Percentiles rank a stretch among this genome's conserved stretches.
Conservation (phyloP, 2,797 vertebrate species). For the Oryzias dopingdopingensis region DNA sequence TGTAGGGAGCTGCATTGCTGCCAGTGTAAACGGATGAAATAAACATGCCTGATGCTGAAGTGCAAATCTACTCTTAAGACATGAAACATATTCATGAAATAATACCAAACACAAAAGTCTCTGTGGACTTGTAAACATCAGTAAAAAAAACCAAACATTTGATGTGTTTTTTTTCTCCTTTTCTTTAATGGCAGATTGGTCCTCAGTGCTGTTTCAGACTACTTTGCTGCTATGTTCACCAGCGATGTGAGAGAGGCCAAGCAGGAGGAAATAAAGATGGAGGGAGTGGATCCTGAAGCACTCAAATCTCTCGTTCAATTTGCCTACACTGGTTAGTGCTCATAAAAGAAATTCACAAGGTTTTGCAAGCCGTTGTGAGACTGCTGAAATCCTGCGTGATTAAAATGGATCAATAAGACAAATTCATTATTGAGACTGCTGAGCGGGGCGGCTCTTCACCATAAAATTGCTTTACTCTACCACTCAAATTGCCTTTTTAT, state of each 20-base stretch:
- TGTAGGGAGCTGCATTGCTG: conserved; percentile 10
- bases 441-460: conserved; percentile 13
- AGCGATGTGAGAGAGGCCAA: conserved; percentile 94
- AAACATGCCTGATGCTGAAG: background rate
- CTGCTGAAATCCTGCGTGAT: conserved; percentile 44
- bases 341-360: conserved; percentile 55
- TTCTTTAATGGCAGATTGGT: conserved; percentile 82
- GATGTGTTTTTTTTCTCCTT: conserved; percentile 14
- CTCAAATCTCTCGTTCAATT: conserved; percentile 92
- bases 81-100: conserved; percentile 19
- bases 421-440: conserved; percentile 24
- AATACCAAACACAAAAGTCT: conserved; percentile 15
- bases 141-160: conserved; percentile 25
- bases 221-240: conserved; percentile 99
- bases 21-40: conserved; percentile 5
- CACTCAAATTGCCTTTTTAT: conserved; percentile 15
- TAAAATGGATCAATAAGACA: conserved; percentile 55
- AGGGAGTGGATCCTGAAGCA: conserved; percentile 92
- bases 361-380: conserved; percentile 53
- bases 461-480: conserved; percentile 19
- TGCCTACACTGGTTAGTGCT: conserved; percentile 92
- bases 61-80: conserved; percentile 2
- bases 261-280: conserved; percentile 98
- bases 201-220: conserved; percentile 93
- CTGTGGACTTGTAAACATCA: conserved; percentile 1